Evolutionary conservation across 2,888 invertebrate species (phyloP).

Genomic region (Cheilosia variabilis): DNA sequence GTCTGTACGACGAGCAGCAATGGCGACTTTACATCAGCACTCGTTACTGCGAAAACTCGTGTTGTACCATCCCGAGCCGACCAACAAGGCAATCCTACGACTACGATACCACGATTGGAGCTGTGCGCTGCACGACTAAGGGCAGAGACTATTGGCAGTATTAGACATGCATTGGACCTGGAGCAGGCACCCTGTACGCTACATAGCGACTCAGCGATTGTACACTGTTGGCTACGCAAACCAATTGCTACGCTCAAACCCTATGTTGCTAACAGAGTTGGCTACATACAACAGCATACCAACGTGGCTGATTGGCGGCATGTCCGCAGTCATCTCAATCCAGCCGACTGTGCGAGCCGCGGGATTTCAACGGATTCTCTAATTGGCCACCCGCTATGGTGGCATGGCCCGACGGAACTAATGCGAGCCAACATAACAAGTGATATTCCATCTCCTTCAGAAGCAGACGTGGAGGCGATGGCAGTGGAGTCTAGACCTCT

Average conservation of each 20-base stretch:
- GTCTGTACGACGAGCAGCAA: conserved; percentile 16
- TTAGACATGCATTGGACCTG: conserved; percentile 13
- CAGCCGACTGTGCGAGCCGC: not conserved
- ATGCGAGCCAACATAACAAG: too few species aligned
- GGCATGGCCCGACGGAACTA: conserved; percentile 12
- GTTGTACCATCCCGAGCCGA: conserved; percentile 24
- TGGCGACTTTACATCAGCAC: conserved; percentile 27
- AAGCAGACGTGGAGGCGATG: not conserved
- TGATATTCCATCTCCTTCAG: too few species aligned
- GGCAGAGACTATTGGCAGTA: conserved; percentile 21
- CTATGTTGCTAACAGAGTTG: conserved; percentile 32
- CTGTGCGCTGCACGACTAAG: conserved; percentile 33
- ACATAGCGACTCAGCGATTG: not conserved
- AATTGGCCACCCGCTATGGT: conserved; percentile 4
- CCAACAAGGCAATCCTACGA: conserved; percentile 3
- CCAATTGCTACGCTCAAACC: conserved; percentile 15
- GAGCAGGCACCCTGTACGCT: conserved; percentile 15
- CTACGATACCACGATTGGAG: conserved; percentile 27
- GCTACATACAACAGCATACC: conserved; percentile 26
- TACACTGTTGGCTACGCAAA: conserved; percentile 17
- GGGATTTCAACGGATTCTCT: not conserved
- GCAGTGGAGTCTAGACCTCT: conserved; percentile 6
- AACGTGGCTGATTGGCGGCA: too few species aligned
- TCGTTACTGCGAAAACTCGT: conserved; percentile 21
- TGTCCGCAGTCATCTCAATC: too few species aligned